Evolutionary conservation across 2,113 vertebrate genomes (phyloP), one percentile per base, ranked within the genome.

Genomic region (Bucco capensis): DNA sequence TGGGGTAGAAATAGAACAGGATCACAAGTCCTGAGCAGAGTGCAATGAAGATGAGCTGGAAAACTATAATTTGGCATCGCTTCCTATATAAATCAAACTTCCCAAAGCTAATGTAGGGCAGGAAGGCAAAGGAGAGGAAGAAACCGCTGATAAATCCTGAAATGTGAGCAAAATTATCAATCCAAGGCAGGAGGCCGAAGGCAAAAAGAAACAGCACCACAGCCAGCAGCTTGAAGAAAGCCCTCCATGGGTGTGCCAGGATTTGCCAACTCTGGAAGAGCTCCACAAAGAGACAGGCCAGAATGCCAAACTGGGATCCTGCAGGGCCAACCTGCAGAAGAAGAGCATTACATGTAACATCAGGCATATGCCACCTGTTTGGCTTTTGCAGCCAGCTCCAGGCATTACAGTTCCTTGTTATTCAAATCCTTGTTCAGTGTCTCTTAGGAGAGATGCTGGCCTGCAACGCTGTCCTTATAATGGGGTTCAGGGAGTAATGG

Each of bases 261-360:
- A 99, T 99, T 97, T 99, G 99, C 99, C 99, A 99, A 93, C 99
- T 99, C 98, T 99, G 99, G 94, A 99, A 98, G 91, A 99, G 97
- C 97, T 99, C 99, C 98, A 99, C 99, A 35, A 99, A 99, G 71
- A 99, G 98, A 95, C 99, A 99, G 88, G 99, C 99, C 96, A 99
- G 97, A 96, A 99, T 99, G 79, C 99, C 99, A 54, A 99, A 99
- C 98, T 99, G 99, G 60, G 99, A 99, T 88, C 99, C 99, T 0
- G 99, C 99, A 0, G 99, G 99, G 90, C 99, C 99, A 86, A 99
- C 99, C 99, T 99, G 96, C n/a, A 70, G 83, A 61, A 83, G 72
- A 69, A 93, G 53, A 91, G 64, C 72, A 80, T 31, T n/a, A 92
- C 64, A 89, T 64, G 72, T 57, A 51, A 86, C 5, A 33, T 44